Base-by-base conservation (phyloP, 2,888 invertebrate species). In the Dicyrtoma fusca region DNA sequence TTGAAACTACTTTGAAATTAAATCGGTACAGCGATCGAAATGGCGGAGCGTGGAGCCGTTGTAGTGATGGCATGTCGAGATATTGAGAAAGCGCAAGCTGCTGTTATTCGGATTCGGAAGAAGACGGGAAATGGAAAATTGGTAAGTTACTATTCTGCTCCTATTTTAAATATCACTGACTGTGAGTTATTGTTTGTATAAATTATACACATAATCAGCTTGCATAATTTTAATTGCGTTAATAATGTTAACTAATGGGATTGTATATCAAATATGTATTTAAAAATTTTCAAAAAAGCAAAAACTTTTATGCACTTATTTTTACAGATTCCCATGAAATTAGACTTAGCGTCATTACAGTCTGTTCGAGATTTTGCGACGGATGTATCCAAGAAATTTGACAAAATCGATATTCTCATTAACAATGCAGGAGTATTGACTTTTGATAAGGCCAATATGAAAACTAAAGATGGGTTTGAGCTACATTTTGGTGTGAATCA, bases 401-500 rank as follows among this genome's bases (percentile, higher is more conserved):
- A 80, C 14, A 68, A 76, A 13, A 77, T 83, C 14, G 81, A 83
- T 70, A 77, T 82, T 45, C 79, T 83, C 4, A 79, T 83, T 14
- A 83, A 71, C 53, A 75, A 75, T 69, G 84, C 83, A 4, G 94
- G 94, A 0, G 88, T 94, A 0, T 88, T 86, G 19, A 86, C 90
- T 90, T 0, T 82, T 88, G 23, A 83, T 85, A 1, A 82, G 85
- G 77, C 86, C 87, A 79, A 82, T 13, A 49, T 84, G 72, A 86
- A 86, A 79, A 91, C 91, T 0, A 85, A 87, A 79, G 90, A 93
- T 82, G 91, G 90, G 1, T 90, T 90, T 82, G 94, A 94, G 84
- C 87, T 91, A 74, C 91, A 94, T 83, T 89, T 92, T 78, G 92
- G 91, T n/a, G 89, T 91, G 0, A 94, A 94, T 83, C 91, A 94